Evolutionary conservation across 1,140 invertebrate species (phyloP), one percentile per base, ranked within the genome.

Genomic region (Elymnias hypermnestra): DNA sequence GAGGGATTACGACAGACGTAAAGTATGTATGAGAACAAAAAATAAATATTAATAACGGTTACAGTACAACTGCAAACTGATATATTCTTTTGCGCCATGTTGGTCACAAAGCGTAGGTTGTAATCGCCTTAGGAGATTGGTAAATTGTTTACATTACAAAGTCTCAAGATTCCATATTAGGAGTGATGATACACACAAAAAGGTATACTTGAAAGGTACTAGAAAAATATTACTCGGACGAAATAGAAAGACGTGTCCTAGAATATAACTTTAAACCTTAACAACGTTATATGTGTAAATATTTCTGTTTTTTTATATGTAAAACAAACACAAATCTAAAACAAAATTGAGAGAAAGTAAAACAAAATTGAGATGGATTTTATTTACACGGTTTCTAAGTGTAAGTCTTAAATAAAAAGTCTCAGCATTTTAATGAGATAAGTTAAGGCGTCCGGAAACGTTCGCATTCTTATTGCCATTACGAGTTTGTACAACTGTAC

Each of bases 81-180:
- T 15, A 33, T 15, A 13, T 10, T 10, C 7, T 22, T 10, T 1
- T 8, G 8, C 5, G 5, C 14, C 29, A 15, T 14, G 28, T 12
- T 31, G 28, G n/a, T 14, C 8, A 15, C 2, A 28, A n/a, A 17
- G 46, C 8, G 47, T 50, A 35, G 39, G 47, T 28, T 23, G 39
- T 42, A 43, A 36, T 29, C 47, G 23, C 23, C 18, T 50, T 26
- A 48, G 18, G 18, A 38, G 23, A 19, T 42, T 36, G 21, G 6
- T 28, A 5, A 31, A 12, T 42, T 49, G 22, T 25, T 15, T 35
- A n/a, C n/a, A n/a, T n/a, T n/a, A n/a, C n/a, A n/a, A n/a, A n/a
- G n/a, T n/a, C n/a, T n/a, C n/a, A n/a, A n/a, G n/a, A n/a, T n/a
- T n/a, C n/a, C n/a, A n/a, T 33, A 33, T 15, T 15, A 15, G 8